A percentile compares a stretch with the other conserved stretches of the same genome.
These are phyloP conservation scores for Epicauta chinensis DNA, from an alignment of 1,140 invertebrate genomes.

Conservation along the genomic window DNA sequence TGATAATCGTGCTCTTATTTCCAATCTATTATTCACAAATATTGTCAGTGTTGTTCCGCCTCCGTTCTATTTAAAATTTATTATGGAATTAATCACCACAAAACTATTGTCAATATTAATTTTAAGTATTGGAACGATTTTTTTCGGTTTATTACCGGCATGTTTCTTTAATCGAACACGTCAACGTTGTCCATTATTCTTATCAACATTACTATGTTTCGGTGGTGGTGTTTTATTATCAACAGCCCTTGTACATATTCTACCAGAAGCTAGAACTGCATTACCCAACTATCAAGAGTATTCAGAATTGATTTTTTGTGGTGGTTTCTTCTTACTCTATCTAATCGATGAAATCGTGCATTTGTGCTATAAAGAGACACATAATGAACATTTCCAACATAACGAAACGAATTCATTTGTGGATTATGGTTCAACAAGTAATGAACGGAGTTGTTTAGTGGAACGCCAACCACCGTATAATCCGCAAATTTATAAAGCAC, in stretches of 20 bases:
- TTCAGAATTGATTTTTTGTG: slow-evolving; percentile 65
- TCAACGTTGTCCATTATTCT: slow-evolving; percentile 49
- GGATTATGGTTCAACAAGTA: slow-evolving; percentile 36
- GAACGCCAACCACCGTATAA: slow-evolving; percentile 26
- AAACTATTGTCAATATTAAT: slow-evolving; percentile 38
- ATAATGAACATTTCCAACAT: slow-evolving; percentile 15
- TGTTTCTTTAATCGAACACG: slow-evolving; percentile 51
- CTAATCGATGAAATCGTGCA: slow-evolving; percentile 70
- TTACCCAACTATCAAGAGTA: slow-evolving; percentile 36
- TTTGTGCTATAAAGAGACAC: slow-evolving; percentile 49
- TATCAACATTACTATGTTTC: slow-evolving; percentile 68
- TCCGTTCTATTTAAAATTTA: neutral
- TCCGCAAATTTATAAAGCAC: slow-evolving; percentile 20
- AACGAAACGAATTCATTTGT: neutral
- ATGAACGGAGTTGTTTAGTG: slow-evolving; percentile 27
- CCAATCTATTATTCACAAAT: no score
- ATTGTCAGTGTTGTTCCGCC: no score
- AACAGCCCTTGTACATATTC: slow-evolving; percentile 74
- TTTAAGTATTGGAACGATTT: slow-evolving; percentile 60
- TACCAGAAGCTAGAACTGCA: slow-evolving; percentile 61
- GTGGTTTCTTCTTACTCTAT: slow-evolving; percentile 75
- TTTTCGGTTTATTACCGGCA: slow-evolving; percentile 60
- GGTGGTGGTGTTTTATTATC: slow-evolving; percentile 80
- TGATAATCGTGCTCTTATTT: no score
- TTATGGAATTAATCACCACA: slow-evolving; percentile 17